Conservation (phyloP, 2,113 vertebrate genomes). For the Brevimyrus niger region DNA sequence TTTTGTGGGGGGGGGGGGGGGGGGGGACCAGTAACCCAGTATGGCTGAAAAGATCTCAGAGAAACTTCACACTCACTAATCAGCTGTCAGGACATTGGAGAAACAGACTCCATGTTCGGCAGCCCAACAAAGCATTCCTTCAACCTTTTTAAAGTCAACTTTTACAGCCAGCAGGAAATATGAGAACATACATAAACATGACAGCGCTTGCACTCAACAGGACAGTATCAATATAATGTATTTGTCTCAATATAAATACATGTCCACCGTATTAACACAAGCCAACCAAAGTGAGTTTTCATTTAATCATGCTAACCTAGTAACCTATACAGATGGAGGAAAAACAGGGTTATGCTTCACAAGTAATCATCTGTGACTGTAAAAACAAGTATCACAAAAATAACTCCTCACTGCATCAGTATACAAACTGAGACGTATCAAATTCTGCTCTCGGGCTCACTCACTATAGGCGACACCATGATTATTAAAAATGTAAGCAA, state of each 20-base stretch:
- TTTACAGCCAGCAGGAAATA: background rate
- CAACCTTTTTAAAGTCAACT: background rate
- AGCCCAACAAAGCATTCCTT: background rate
- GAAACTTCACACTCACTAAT: background rate
- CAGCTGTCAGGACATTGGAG: background rate
- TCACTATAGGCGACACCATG: background rate
- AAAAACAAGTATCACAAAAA: background rate
- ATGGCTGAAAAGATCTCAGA: background rate
- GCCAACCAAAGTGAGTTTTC: background rate
- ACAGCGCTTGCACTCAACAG: background rate
- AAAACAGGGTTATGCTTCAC: background rate
- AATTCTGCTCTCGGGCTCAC: background rate
- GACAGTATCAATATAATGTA: background rate
- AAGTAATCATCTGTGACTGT: background rate
- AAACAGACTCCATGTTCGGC: background rate
- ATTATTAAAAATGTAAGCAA: background rate
- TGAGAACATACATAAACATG: background rate
- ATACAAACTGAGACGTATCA: background rate
- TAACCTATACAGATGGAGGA: background rate
- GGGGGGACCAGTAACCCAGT: background rate
- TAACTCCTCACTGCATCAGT: background rate
- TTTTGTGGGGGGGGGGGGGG: no score
- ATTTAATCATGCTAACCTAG: background rate
- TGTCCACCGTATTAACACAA: background rate
- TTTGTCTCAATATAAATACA: background rate